Conservation (phyloP, 2,797 vertebrate species). For the Discoglossus pictus region DNA sequence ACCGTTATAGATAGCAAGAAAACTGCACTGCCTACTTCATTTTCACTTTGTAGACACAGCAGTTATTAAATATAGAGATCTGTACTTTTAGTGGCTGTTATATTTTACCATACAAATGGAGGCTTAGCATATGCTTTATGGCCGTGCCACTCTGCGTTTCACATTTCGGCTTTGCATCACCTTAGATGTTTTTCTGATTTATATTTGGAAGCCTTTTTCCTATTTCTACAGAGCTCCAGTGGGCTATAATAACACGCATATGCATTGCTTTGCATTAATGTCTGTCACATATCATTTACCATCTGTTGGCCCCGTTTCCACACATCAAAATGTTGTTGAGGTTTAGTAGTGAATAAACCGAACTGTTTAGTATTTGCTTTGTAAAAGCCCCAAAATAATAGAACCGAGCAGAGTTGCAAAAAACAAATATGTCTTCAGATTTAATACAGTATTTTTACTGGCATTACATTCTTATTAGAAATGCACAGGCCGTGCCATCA, state of each 20-base stretch:
- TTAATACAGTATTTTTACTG: no score
- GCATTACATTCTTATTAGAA: no score
- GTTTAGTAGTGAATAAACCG: slow-evolving; percentile 30
- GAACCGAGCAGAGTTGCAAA: no score
- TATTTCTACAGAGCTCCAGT: neutral
- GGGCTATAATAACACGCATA: neutral
- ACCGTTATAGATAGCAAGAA: slow-evolving; percentile 14
- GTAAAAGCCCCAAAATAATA: neutral
- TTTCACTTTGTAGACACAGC: slow-evolving; percentile 11
- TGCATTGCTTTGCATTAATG: slow-evolving; percentile 28
- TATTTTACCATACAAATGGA: slow-evolving; percentile 6
- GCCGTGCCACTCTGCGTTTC: slow-evolving; percentile 7
- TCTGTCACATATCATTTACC: slow-evolving; percentile 29
- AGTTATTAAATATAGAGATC: slow-evolving; percentile 11
- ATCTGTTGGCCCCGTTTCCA: slow-evolving; percentile 36
- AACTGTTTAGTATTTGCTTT: slow-evolving; percentile 1
- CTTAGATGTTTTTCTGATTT: slow-evolving; percentile 3
- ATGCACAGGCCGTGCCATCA: no score
- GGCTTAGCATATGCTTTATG: slow-evolving; percentile 3
- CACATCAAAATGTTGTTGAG: slow-evolving; percentile 19
- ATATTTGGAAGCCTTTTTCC: slow-evolving; percentile 6
- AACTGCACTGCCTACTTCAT: slow-evolving; percentile 1
- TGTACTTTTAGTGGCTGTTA: slow-evolving; percentile 12
- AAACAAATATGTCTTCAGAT: no score
- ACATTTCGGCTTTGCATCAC: slow-evolving; percentile 10